phyloP scores from a whole-genome alignment of 37 sponge, comb jelly and placozoan species.

The Beroe ovata region DNA sequence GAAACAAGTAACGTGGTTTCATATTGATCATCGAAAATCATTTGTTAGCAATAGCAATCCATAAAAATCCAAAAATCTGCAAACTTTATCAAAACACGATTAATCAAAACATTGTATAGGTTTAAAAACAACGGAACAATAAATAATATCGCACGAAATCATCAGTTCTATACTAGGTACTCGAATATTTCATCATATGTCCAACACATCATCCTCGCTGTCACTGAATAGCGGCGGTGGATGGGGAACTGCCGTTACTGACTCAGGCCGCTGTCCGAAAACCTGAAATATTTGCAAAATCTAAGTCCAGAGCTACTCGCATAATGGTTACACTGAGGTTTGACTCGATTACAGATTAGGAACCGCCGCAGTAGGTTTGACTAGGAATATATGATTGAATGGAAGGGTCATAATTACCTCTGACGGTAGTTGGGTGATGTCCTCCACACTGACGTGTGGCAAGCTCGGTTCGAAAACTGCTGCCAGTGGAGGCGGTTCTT shows the following conservation, averaged over 20 bases:
- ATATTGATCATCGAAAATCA: too few species aligned
- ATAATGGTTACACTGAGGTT: too few species aligned
- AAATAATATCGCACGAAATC: not conserved
- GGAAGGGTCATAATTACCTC: constrained; percentile 24
- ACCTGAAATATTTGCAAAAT: constrained; percentile 43
- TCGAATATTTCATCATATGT: not conserved
- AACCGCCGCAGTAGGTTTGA: too few species aligned
- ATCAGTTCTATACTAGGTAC: not conserved
- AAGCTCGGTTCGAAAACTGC: constrained; percentile 27
- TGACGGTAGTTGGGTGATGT: constrained; percentile 8
- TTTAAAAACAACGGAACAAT: too few species aligned
- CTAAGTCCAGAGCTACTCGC: too few species aligned
- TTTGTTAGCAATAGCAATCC: too few species aligned
- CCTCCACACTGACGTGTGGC: constrained; percentile 49
- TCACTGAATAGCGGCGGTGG: constrained; percentile 56
- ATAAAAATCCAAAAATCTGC: too few species aligned
- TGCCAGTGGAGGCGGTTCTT: not conserved
- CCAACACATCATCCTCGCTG: constrained; percentile 48
- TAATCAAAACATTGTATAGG: too few species aligned
- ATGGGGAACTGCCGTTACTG: not conserved
- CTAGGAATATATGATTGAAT: not conserved
- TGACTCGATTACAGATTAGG: too few species aligned
- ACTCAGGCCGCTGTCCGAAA: not conserved
- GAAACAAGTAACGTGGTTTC: too few species aligned
- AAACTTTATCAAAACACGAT: too few species aligned